Evolutionary conservation across 2,113 vertebrate species (phyloP), one percentile per base, ranked within the genome.

Genomic region (Chauna torquata): DNA sequence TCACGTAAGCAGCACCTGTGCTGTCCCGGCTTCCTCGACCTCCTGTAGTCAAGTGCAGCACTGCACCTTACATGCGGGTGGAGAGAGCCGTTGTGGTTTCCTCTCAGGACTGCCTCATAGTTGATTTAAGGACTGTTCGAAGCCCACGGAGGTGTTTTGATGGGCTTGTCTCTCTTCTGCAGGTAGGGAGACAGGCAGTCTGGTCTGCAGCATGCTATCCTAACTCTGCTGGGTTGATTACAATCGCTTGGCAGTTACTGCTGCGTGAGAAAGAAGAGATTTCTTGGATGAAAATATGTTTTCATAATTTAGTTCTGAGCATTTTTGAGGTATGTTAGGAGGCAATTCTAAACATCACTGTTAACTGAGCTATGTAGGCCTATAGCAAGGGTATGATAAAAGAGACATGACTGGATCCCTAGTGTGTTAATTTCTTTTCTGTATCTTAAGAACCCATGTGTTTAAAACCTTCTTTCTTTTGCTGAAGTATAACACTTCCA

Each of bases 101-200:
- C 49, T 45, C 22, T 25, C 71, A 8, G 22, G 32, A 2, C 27
- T 47, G 36, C 44, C 57, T 90, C 1, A 0, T 32, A 14, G 24
- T 52, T 88, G 54, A 69, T 88, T 82, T 77, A 23, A 49, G 76
- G 36, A 16, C 79, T 72, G 0, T 23, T 85, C 24, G 27, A 3
- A 92, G 71, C 49, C 23, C 17, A 4, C 11, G 17, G n/a, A 72
- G 50, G 18, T 82, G 78, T 93, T 85, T 66, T 72, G 47, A 16
- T 69, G 70, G 38, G 47, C 6, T 90, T 16, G 2, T 34, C 30
- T 27, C 44, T 71, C 16, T 87, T 34, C 61, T 83, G 34, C 14
- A 4, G 15, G 2, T 8, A 12, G 34, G 34, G 30, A 61, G 49
- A 6, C 18, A 0, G 0, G 6, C 20, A 2, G 17, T 0, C 5